phyloP scores from a whole-genome alignment of 2,113 vertebrate species.

The Thalassarche chlororhynchos region DNA sequence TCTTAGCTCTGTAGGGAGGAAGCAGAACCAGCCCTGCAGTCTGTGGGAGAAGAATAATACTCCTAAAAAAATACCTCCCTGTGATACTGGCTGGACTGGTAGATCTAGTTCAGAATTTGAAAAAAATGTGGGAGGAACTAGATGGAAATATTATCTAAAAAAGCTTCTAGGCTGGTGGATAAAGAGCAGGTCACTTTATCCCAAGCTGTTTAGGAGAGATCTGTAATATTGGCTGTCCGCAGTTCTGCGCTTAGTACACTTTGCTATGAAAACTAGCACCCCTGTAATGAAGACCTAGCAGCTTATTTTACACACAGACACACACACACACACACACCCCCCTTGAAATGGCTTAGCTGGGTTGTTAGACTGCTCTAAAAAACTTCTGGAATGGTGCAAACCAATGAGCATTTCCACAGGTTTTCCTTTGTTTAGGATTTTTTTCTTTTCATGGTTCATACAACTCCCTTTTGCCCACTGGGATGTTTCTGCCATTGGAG shows the following conservation, averaged over 20 bases:
- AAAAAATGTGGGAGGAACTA: background rate
- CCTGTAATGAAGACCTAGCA: background rate
- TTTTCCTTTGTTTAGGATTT: background rate
- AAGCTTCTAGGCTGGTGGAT: background rate
- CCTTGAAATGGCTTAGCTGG: background rate
- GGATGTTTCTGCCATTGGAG: background rate
- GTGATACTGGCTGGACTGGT: background rate
- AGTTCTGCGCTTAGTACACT: background rate
- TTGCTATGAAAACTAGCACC: background rate
- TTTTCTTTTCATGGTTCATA: background rate
- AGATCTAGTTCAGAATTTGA: background rate
- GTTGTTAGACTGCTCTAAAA: background rate
- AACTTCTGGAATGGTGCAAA: background rate
- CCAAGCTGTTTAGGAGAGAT: background rate
- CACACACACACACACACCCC: accelerated
- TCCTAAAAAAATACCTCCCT: background rate
- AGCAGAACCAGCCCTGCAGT: background rate
- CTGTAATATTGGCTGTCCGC: accelerated
- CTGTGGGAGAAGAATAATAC: background rate
- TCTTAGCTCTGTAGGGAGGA: slow-evolving; percentile 15
- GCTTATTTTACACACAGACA: background rate
- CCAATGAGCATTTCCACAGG: background rate
- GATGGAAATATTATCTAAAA: background rate
- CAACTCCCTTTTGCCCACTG: background rate
- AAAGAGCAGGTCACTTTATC: background rate